Evolutionary conservation across 2,797 vertebrate species (phyloP), one percentile per base, ranked within the genome.

Genomic region (Hyperoplus immaculatus): DNA sequence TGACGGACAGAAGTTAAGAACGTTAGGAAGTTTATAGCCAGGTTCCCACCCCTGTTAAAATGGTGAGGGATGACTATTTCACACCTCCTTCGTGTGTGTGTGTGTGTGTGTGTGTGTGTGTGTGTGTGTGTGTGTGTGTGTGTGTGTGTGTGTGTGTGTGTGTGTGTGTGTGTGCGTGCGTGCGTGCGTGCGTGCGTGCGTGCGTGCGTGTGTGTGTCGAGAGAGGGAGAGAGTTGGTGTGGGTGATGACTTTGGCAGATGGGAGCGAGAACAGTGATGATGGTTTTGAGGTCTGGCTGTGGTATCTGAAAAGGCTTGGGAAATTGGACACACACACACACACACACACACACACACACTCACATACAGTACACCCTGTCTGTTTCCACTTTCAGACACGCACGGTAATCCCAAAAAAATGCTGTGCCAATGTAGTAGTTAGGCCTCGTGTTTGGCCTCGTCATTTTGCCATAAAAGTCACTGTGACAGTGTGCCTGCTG

Each of bases 191-290:
- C 58, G 29, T 54, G 71, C 15, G 43, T 21, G 66, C 50, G 21
- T 58, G 59, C 16, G 53, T 56, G 50, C 46, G 66, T 62, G 60
- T 18, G 43, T 13, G 57, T 5, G 70, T 8, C 29, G 58, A 43
- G 58, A 18, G 55, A 13, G 80, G 18, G 82, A 0, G 77, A 12
- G 80, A 13, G 68, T n/a, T 80, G 64, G 74, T 82, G 84, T 83
- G 87, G 76, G 86, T 89, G 91, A 94, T 92, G 91, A 83, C 82
- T 92, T 89, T 91, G 90, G 90, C 93, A 94, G 93, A 93, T 93
- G 92, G 89, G 75, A 83, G 75, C 16, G 54, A 82, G 89, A 89
- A 71, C 86, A 83, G 80, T 88, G 88, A 87, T 93, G 91, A 93
- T 93, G 88, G 89, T 92, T 94, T 91, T 86, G 90, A 90, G 88